Base-by-base conservation (phyloP, 2,888 invertebrate genomes). In the Marronus borbonicus region DNA sequence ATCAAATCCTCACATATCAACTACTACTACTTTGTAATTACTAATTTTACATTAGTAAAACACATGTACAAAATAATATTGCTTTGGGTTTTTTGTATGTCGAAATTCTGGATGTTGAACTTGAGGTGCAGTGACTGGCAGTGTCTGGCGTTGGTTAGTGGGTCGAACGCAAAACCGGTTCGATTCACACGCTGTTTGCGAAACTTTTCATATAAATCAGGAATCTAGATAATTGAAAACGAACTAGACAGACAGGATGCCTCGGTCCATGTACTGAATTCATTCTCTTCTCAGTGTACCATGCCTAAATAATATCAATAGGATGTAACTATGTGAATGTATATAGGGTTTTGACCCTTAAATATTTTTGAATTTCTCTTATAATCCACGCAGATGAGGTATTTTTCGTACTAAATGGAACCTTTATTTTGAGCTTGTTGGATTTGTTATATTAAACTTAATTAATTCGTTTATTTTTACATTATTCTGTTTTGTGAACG, bases 141-240 rank as follows among this genome's bases (percentile, higher is more conserved):
- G 72, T 72, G 20, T 58, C 39, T 58, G 58, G 36, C 39, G 50
- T 72, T 72, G 39, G 36, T 58, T 72, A 72, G 72, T 72, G 72
- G 72, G 72, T 72, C 72, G 72, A 58, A 72, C 17, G 58, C 58
- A 72, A 72, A 72, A 72, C 72, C 58, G 72, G 72, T 72, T 72
- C 36, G 20, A 72, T 72, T 72, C 72, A 72, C 72, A 72, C 72
- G 58, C 58, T 68, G 68, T 72, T 52, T 58, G 72, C 58, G 72
- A 72, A 72, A 72, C 72, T 72, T 70, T 52, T 50, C 69, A 50
- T 52, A 58, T 20, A 72, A 72, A 28, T 58, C n/a, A 36, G 3
- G 72, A 58, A 58, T 58, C 17, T 31, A 72, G 36, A 72, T 58
- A 72, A 72, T 58, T 72, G 58, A 58, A 72, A 24, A 17, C 17